Percentiles rank a stretch among this genome's conserved stretches.
phyloP scores from a whole-genome alignment of 2,888 invertebrate species.

The Epinotia ramella region DNA sequence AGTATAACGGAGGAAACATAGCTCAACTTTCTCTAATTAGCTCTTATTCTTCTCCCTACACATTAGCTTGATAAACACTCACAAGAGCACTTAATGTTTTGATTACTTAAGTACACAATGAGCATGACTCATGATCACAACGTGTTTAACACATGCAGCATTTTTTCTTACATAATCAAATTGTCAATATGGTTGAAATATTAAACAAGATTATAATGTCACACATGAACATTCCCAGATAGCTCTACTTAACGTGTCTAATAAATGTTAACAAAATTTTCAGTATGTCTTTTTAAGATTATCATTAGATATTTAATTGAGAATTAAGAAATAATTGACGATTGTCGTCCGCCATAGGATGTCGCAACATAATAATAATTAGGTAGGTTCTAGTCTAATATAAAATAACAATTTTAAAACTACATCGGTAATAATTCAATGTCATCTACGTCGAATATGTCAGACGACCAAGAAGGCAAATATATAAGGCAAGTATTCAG shows the following conservation, averaged over 20 bases:
- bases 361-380: background rate
- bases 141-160: conserved; percentile 39
- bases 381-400: background rate
- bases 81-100: conserved; percentile 37
- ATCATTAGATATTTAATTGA: background rate
- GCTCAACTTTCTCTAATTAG: conserved; percentile 24
- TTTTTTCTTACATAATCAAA: conserved; percentile 52
- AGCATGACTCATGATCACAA: conserved; percentile 39
- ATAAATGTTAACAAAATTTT: background rate
- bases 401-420: background rate
- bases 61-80: conserved; percentile 33
- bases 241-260: background rate
- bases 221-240: conserved; percentile 13
- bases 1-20: conserved; percentile 10
- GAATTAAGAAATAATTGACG: background rate
- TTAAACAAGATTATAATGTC: background rate
- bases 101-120: conserved; percentile 40
- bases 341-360: background rate
- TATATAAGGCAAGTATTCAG: too few species aligned
- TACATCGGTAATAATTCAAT: background rate
- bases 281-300: background rate
- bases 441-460: too few species aligned
- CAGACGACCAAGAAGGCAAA: too few species aligned
- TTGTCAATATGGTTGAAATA: conserved; percentile 53
- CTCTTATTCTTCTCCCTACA: background rate